A percentile compares a stretch with the other conserved stretches of the same genome.
Conservation (phyloP, 2,113 vertebrate genomes). For the Lutjanus erythropterus region DNA sequence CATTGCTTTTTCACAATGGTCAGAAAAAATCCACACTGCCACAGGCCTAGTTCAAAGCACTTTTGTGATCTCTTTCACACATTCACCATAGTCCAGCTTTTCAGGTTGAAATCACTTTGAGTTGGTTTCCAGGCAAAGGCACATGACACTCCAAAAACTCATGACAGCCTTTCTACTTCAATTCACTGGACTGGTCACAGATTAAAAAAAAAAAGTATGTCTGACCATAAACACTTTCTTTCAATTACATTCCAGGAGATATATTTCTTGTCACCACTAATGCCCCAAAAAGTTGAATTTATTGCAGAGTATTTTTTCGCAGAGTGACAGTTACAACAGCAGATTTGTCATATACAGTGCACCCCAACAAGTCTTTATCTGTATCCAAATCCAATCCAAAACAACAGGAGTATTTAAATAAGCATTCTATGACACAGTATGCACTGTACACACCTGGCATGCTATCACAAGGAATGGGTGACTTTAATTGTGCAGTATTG, state of each 20-base stretch:
- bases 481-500: conserved; percentile 13
- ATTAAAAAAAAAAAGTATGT: conserved; percentile 5
- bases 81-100: conserved; percentile 1
- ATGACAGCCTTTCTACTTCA: not conserved
- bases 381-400: not conserved
- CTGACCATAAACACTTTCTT: conserved; percentile 3
- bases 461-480: not conserved
- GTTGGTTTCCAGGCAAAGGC: not conserved
- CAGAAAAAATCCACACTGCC: too few species aligned
- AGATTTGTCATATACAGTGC: not conserved
- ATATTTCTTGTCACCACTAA: conserved; percentile 9
- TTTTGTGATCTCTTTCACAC: not conserved
- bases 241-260: conserved; percentile 27
- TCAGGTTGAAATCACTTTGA: not conserved
- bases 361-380: not conserved
- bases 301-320: not conserved
- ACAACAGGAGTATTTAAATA: not conserved
- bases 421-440: not conserved
- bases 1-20: too few species aligned
- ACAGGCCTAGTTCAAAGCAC: too few species aligned
- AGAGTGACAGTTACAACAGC: not conserved
- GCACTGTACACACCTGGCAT: not conserved
- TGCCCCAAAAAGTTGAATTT: not conserved
- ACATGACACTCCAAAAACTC: not conserved
- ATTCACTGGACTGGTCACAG: not conserved